Conservation (phyloP, 2,797 vertebrate genomes). For the Epinephelus coioides region DNA sequence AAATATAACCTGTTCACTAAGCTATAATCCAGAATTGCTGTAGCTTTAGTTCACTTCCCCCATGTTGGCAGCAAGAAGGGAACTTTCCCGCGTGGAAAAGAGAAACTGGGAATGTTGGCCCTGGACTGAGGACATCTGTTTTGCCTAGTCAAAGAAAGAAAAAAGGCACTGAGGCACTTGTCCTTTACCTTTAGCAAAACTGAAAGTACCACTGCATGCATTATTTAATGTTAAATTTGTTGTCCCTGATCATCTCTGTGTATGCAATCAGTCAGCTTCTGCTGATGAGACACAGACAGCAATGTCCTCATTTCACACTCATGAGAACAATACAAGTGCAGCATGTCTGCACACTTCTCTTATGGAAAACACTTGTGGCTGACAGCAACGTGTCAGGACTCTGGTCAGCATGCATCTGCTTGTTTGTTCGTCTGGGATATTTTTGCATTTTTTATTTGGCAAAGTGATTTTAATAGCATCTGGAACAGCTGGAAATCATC, state of each 20-base stretch:
- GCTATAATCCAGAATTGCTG: constrained; percentile 80
- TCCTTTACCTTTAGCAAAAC: constrained; percentile 52
- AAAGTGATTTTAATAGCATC: constrained; percentile 29
- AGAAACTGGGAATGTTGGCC: constrained; percentile 84
- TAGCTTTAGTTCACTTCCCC: constrained; percentile 66
- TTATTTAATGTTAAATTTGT: not conserved
- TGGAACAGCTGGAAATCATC: constrained; percentile 65
- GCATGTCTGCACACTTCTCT: constrained; percentile 35
- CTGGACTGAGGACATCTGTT: constrained; percentile 82
- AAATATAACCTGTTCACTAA: constrained; percentile 79
- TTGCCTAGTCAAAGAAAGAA: constrained; percentile 65
- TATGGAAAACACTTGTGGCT: constrained; percentile 52
- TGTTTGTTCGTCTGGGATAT: constrained; percentile 42
- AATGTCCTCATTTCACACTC: constrained; percentile 4
- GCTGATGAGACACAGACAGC: not conserved
- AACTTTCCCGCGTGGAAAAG: constrained; percentile 86
- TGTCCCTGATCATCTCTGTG: not conserved
- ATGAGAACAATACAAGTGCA: constrained; percentile 2
- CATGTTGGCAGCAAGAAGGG: constrained; percentile 76
- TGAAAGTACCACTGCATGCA: constrained; percentile 26
- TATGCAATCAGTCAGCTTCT: constrained; percentile 2
- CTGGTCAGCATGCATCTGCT: constrained; percentile 18
- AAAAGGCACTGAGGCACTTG: constrained; percentile 37
- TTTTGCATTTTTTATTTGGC: constrained; percentile 29
- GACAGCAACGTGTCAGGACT: constrained; percentile 20